Percentiles rank a stretch among this genome's conserved stretches.
Evolutionary conservation across 2,888 invertebrate species (phyloP).

Genomic region (Camptogramma bilineatum): DNA sequence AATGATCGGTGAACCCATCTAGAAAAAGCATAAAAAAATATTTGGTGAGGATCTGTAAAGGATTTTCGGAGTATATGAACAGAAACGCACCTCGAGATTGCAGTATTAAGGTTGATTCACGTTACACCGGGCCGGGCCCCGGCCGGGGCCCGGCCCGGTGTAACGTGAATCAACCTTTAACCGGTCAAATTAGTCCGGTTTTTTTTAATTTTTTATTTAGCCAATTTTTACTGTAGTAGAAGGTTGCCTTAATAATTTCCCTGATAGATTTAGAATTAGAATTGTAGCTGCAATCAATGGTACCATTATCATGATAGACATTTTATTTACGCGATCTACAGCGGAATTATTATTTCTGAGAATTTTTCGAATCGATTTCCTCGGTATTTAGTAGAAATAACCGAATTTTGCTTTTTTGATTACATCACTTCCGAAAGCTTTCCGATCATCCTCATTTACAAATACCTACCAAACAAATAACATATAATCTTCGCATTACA

Average conservation of each 20-base stretch:
- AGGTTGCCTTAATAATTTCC: not conserved
- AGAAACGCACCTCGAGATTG: too few species aligned
- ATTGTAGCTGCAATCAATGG: not conserved
- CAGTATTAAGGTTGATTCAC: too few species aligned
- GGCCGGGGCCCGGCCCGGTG: too few species aligned
- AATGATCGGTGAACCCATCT: too few species aligned
- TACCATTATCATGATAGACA: not conserved
- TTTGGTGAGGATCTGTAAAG: too few species aligned
- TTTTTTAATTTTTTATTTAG: too few species aligned
- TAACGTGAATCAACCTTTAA: too few species aligned
- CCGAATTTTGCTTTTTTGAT: not conserved
- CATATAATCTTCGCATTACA: not conserved
- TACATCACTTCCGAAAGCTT: not conserved
- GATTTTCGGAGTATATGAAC: too few species aligned
- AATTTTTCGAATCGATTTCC: not conserved
- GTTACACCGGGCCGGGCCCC: too few species aligned
- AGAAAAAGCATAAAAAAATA: too few species aligned
- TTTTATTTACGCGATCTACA: not conserved
- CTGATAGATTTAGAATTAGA: not conserved
- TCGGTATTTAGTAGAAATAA: not conserved
- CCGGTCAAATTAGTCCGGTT: too few species aligned
- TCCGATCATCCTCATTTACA: not conserved
- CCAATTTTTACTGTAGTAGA: not conserved
- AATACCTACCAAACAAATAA: not conserved
- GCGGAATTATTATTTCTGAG: not conserved